phyloP scores from a whole-genome alignment of 2,888 invertebrate genomes.

The Cephalotes varians region DNA sequence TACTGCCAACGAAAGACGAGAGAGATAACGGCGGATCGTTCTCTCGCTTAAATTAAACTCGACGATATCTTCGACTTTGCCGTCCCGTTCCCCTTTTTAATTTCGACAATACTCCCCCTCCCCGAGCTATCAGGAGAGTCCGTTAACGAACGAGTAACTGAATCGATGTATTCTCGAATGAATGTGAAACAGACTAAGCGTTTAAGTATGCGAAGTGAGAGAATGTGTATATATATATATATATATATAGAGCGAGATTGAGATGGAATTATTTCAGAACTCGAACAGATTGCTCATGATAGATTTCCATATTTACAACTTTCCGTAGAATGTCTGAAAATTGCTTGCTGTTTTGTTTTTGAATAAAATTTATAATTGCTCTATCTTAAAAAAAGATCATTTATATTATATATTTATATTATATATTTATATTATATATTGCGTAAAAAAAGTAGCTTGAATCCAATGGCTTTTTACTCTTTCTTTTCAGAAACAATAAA shows the following conservation, averaged over 20 bases:
- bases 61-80: constrained; percentile 37
- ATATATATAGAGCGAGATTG: neutral
- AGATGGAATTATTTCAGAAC: constrained; percentile 8
- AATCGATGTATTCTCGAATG: constrained; percentile 17
- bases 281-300: neutral
- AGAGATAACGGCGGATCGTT: constrained; percentile 15
- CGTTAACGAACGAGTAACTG: constrained; percentile 11
- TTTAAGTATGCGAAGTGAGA: neutral
- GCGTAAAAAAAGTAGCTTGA: neutral
- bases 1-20: neutral
- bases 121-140: neutral
- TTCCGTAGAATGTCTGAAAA: neutral
- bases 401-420: neutral
- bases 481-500: neutral
- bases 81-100: constrained; percentile 11
- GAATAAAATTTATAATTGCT: neutral
- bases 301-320: constrained; percentile 12
- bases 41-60: constrained; percentile 58
- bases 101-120: constrained; percentile 31
- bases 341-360: neutral
- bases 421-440: neutral
- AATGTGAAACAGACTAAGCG: neutral
- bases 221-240: neutral
- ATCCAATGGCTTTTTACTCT: neutral
- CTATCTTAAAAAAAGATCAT: neutral